Base-by-base conservation (phyloP, 2,888 invertebrate species). In the Steromphala cineraria region DNA sequence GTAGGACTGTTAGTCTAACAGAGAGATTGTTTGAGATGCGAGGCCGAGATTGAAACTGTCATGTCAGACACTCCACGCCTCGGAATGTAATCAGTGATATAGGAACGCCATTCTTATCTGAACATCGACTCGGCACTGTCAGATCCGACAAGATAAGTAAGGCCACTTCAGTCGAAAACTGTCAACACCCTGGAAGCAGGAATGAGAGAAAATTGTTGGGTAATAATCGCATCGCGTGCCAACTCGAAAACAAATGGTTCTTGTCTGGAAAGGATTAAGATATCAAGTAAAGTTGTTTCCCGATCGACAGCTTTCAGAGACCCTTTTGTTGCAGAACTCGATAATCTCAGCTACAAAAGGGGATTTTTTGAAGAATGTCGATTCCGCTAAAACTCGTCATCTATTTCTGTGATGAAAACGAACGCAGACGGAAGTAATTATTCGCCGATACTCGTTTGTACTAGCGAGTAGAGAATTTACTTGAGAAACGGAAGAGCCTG, bases 371-470 rank as follows among this genome's bases (percentile, higher is more conserved):
- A 36, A 31, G 31, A 31, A 19, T 36, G 71, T 71, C 40, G 31
- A 71, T 40, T 36, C 71, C 71, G 19, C 31, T 36, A 71, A 71
- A 71, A 40, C 40, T 71, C 36, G 71, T 75, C 19, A 28, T 79
- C 78, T 67, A 79, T 79, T 75, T 79, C 74, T 79, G 56, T 28
- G n/a, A 15, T 21, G 74, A 56, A 55, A 75, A 71, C 28, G 56
- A 79, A 67, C 74, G 75, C 79, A 79, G 67, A 40, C 74, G 79
- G 79, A 79, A 79, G 79, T 75, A 71, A 79, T 79, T 79, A 79
- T 79, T 74, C 75, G 36, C 71, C 21, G 55, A 79, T 71, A 79
- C 75, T 79, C 79, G 24, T 62, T 74, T 79, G 75, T 79, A 79
- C 74, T 40, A 75, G 75, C 75, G 67, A 71, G 52, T 56, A 36